Evolutionary conservation across 2,888 invertebrate species (phyloP), one percentile per base, ranked within the genome.

Genomic region (Hypsopygia costalis): DNA sequence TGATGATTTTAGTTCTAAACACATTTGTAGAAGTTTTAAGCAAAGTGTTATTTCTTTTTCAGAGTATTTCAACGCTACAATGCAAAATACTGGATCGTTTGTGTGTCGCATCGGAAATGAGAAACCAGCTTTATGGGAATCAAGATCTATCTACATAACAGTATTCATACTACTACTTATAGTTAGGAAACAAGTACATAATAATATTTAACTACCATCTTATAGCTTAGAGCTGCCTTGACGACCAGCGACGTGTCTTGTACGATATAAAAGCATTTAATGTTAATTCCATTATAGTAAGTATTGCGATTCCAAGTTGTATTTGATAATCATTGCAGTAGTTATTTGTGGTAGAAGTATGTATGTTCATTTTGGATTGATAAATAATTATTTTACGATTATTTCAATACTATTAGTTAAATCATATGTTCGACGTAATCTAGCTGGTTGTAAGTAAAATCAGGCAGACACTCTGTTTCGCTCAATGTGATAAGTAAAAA

Each of bases 121-220:
- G 69, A 69, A 69, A 62, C 62, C 72, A 65, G 69, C 69, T 73
- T 71, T 69, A 64, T 73, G 63, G 81, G 82, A 83, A 83, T 63
- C 73, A 81, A 81, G 86, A 86, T 85, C 85, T 86, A 80, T 81
- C 76, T 79, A 80, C 72, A 72, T 69, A 73, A 83, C 87, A 87
- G 87, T 87, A 87, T 87, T 87, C 80, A 71, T 77, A 71, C 70
- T 73, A 75, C 79, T 82, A 82, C 78, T 75, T 85, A 66, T 72
- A 78, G 67, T 69, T 72, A 78, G 55, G 61, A 64, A 69, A 63
- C 52, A 58, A 64, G 53, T 63, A 68, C 61, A 48, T 54, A 56
- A 58, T 55, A 56, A 62, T 50, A 41, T 62, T 58, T 62, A 52
- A 65, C 58, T 63, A 63, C 61, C 70, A 70, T 58, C 58, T 69